Conservation (phyloP, 1,140 invertebrate species). For the Doryteuthis pealeii region DNA sequence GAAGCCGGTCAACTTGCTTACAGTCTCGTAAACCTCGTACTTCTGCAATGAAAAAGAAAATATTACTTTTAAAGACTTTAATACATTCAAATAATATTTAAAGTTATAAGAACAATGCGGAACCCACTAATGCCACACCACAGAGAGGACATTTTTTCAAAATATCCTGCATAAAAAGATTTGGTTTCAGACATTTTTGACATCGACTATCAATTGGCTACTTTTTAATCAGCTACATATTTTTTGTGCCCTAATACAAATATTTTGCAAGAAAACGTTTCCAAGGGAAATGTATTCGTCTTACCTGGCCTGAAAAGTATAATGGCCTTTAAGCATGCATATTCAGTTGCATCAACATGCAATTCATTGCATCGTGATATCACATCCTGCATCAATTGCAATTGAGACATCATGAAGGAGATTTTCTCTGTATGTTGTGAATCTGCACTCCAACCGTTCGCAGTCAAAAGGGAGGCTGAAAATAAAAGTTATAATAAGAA, state of each 20-base stretch:
- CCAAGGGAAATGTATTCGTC: not conserved
- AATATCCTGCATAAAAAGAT: too few relatives aligned
- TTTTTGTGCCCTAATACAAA: too few relatives aligned
- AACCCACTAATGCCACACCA: too few relatives aligned
- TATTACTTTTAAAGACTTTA: not conserved
- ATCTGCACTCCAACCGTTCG: conserved; percentile 28
- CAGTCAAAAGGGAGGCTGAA: conserved; percentile 34
- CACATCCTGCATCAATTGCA: conserved; percentile 43
- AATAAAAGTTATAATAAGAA: conserved; percentile 11
- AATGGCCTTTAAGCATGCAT: conserved; percentile 95
- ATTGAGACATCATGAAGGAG: conserved; percentile 29
- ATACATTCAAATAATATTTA: too few relatives aligned
- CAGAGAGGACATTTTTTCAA: too few relatives aligned
- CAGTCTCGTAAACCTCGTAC: conserved; percentile 87
- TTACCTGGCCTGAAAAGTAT: conserved; percentile 90
- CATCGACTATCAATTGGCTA: too few relatives aligned
- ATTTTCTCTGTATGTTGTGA: conserved; percentile 28
- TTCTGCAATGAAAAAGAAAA: conserved; percentile 53
- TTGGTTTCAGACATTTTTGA: too few relatives aligned
- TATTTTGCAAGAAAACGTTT: too few relatives aligned
- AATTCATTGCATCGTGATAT: conserved; percentile 59
- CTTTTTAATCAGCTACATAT: too few relatives aligned
- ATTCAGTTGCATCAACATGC: conserved; percentile 89
- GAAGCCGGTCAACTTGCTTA: conserved; percentile 90
- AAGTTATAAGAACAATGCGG: too few relatives aligned